Evolutionary conservation across 92 coral and sea anemone genomes (phyloP).

Genomic region (Heliopora coerulea): DNA sequence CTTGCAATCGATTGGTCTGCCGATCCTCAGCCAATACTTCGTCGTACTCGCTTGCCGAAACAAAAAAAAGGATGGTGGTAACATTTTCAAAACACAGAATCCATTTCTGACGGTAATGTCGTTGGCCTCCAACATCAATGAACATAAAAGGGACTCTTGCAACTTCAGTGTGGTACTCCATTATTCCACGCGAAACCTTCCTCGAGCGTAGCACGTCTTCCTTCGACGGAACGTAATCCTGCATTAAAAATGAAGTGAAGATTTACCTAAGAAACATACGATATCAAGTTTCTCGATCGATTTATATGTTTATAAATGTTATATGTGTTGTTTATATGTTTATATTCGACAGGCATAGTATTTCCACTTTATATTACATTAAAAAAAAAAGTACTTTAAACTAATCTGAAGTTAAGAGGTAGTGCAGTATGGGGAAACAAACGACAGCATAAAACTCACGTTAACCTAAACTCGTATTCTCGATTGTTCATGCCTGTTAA

Average conservation of each 20-base stretch:
- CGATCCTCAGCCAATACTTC: slow-evolving; percentile 99
- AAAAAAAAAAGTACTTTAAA: too few relatives aligned
- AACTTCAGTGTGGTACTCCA: slow-evolving; percentile 92
- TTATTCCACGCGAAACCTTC: slow-evolving; percentile 94
- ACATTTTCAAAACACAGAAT: slow-evolving; percentile 95
- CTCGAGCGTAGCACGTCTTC: slow-evolving; percentile 96
- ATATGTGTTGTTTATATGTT: too few relatives aligned
- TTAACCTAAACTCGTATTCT: too few relatives aligned
- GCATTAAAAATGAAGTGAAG: not conserved
- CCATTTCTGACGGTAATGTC: slow-evolving; percentile 99
- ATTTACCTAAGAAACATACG: too few relatives aligned
- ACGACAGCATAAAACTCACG: too few relatives aligned
- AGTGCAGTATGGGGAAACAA: too few relatives aligned
- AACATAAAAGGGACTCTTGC: slow-evolving; percentile 92
- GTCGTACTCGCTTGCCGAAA: slow-evolving; percentile 98
- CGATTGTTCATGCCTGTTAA: too few relatives aligned
- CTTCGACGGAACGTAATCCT: slow-evolving; percentile 91
- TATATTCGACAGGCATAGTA: too few relatives aligned
- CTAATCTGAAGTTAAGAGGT: too few relatives aligned
- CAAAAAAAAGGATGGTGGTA: slow-evolving; percentile 92
- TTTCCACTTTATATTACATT: too few relatives aligned
- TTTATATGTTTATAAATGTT: too few relatives aligned
- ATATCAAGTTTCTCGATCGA: too few relatives aligned
- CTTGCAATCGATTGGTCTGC: slow-evolving; percentile 95
- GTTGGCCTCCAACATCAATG: slow-evolving; percentile 99